Conservation (phyloP, 53 echinoderm and acorn worm genomes). For the Holothuria scabra region DNA sequence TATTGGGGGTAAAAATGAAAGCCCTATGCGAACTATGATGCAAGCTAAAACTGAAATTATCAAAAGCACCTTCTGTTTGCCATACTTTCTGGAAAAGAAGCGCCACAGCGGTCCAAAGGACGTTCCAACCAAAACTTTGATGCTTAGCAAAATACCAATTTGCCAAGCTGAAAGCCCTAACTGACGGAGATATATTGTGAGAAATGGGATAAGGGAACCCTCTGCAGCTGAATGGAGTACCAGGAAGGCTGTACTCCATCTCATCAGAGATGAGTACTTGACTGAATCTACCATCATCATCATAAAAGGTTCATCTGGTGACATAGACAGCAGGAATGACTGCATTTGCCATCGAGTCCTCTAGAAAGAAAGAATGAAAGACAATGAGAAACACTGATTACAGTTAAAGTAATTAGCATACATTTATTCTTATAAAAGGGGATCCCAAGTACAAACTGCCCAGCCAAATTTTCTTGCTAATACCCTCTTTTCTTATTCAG, state of each 20-base stretch:
- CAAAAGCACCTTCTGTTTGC: constrained; percentile 66
- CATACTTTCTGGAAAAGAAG: constrained; percentile 60
- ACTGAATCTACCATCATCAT: constrained; percentile 79
- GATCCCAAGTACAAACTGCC: no score
- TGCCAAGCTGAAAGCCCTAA: constrained; percentile 79
- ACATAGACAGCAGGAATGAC: no score
- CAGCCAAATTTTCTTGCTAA: no score
- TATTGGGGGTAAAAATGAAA: constrained; percentile 75
- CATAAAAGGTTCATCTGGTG: background rate
- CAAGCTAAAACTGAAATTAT: constrained; percentile 68
- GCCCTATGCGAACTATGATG: constrained; percentile 68
- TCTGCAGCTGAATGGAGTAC: constrained; percentile 78
- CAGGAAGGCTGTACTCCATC: constrained; percentile 73
- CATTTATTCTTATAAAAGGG: no score
- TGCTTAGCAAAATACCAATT: constrained; percentile 74
- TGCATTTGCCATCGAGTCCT: no score
- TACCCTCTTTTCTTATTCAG: no score
- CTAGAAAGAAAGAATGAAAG: no score
- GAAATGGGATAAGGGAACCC: constrained; percentile 81
- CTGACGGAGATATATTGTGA: constrained; percentile 84
- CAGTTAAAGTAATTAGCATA: no score
- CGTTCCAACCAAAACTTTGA: constrained; percentile 61
- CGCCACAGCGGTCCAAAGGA: constrained; percentile 73
- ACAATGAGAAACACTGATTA: no score
- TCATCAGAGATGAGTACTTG: constrained; percentile 61